phyloP scores from a whole-genome alignment of 2,888 invertebrate species.

The Drosophila eohydei region DNA sequence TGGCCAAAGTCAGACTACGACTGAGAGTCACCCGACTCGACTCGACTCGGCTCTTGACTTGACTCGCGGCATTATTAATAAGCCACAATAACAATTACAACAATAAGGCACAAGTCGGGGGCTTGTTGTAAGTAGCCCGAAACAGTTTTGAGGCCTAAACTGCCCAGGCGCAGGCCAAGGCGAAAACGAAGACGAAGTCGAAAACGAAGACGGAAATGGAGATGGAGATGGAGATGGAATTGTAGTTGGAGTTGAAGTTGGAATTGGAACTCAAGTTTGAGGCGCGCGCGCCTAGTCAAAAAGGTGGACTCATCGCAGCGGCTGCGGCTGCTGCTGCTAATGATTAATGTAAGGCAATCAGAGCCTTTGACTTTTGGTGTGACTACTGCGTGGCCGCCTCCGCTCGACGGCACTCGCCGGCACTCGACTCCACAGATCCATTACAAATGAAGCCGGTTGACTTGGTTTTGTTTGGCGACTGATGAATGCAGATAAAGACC shows the following conservation, averaged over 20 bases:
- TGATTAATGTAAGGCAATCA: conserved; percentile 77
- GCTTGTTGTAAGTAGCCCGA: conserved; percentile 75
- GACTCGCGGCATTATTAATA: conserved; percentile 62
- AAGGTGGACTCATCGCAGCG: conserved; percentile 27
- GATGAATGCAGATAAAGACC: conserved; percentile 78
- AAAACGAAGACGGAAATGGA: not conserved
- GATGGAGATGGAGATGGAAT: conserved; percentile 6
- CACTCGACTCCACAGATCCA: conserved; percentile 47
- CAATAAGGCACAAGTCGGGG: conserved; percentile 56
- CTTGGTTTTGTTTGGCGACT: conserved; percentile 80
- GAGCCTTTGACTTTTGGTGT: conserved; percentile 64
- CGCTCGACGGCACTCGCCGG: conserved; percentile 38
- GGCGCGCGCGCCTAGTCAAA: conserved; percentile 36
- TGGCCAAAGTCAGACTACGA: conserved; percentile 18
- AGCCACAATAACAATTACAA: conserved; percentile 78
- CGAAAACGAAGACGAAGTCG: not conserved
- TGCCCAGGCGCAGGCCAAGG: conserved; percentile 41
- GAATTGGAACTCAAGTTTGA: conserved; percentile 7
- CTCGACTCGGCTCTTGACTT: conserved; percentile 2
- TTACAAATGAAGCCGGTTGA: conserved; percentile 81
- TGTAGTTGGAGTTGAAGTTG: not conserved
- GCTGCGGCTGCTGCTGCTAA: conserved; percentile 12
- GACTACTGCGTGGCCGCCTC: conserved; percentile 76
- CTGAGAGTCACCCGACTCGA: conserved; percentile 5
- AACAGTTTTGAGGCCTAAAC: conserved; percentile 79